Base-by-base conservation (phyloP, 1,140 invertebrate genomes). In the Archivesica marissinica region DNA sequence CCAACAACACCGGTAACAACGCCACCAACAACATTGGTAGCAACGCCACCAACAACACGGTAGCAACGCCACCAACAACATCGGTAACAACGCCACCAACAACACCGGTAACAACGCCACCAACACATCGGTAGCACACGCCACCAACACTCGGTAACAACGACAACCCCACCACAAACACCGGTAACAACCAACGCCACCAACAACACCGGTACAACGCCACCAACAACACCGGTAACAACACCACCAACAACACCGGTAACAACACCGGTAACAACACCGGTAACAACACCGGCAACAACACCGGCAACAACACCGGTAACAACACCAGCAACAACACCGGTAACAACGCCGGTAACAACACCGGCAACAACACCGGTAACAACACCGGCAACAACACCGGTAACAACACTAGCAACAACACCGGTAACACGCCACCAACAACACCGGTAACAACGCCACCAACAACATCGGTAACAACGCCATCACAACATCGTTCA, bases 211-310 rank as follows among this genome's bases (percentile, higher is more conserved):
- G 47, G n/a, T n/a, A n/a, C 13, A 13, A n/a, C 13, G 13, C 13
- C 13, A 13, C 13, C 47, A n/a, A n/a, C n/a, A n/a, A n/a, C n/a
- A n/a, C n/a, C n/a, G n/a, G n/a, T n/a, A n/a, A n/a, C n/a, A n/a
- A n/a, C n/a, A n/a, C n/a, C n/a, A n/a, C n/a, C n/a, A n/a, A n/a
- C n/a, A n/a, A n/a, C n/a, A n/a, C n/a, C 47, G 47, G n/a, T n/a
- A 50, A 50, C 47, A n/a, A 50, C n/a, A 50, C 47, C 47, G 47
- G n/a, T n/a, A 50, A 50, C 47, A n/a, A 50, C n/a, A 50, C 47
- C 47, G 47, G n/a, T n/a, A 50, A 50, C 47, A n/a, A 50, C n/a
- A 50, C 47, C 47, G 47, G n/a, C 47, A 50, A 50, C 47, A n/a
- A 50, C n/a, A 50, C 47, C 47, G 47, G n/a, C 47, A 50, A 50